Evolutionary conservation across 2,797 vertebrate species (phyloP).

Genomic region (Rhadinocentrus ornatus): DNA sequence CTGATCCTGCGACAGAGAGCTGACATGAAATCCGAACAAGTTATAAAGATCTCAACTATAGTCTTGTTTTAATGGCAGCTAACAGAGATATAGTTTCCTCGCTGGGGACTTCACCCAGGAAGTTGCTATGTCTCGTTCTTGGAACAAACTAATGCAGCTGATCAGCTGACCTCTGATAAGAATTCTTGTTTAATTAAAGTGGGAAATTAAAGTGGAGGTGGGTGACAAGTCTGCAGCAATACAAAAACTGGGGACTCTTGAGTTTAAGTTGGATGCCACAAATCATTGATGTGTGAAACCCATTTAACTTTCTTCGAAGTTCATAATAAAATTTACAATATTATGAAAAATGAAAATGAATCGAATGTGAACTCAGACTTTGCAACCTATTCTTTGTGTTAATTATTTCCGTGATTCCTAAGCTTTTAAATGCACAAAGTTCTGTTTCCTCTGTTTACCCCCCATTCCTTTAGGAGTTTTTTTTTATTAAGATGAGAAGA

Average conservation of each 20-base stretch:
- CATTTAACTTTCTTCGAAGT: neutral
- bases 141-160: too few species aligned
- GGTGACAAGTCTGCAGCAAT: neutral
- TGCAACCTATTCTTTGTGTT: neutral
- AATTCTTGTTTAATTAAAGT: neutral
- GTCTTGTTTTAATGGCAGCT: neutral
- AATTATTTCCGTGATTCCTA: neutral
- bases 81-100: neutral
- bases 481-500: slow-evolving; percentile 10
- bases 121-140: neutral
- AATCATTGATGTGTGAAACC: neutral
- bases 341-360: neutral
- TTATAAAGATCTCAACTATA: neutral
- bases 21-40: neutral
- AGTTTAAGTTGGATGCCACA: neutral
- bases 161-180: too few species aligned
- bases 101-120: neutral
- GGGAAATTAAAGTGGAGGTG: neutral
- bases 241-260: neutral
- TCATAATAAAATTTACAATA: neutral
- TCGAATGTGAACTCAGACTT: neutral
- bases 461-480: neutral
- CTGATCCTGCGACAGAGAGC: neutral
- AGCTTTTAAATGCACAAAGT: neutral
- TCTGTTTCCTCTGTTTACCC: neutral